Evolutionary conservation across 2,113 vertebrate genomes (phyloP).

Genomic region (Danio rerio): DNA sequence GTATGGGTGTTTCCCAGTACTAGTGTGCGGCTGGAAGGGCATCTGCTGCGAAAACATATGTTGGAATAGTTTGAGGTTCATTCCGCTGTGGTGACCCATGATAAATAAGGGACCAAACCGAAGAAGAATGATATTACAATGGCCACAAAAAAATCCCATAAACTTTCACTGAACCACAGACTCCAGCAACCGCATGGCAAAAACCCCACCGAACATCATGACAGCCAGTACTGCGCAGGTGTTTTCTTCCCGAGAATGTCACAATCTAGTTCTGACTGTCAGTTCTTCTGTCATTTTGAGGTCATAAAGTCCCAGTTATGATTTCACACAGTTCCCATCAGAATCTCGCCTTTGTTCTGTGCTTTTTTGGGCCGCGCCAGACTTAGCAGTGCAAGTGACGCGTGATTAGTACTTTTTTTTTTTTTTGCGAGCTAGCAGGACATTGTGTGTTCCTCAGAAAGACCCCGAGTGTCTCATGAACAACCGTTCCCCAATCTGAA

Average conservation of each 20-base stretch:
- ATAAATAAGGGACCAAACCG: too few relatives aligned
- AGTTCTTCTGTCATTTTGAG: background rate
- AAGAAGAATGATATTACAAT: too few relatives aligned
- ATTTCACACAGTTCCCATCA: constrained; percentile 1
- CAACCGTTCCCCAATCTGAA: constrained; percentile 52
- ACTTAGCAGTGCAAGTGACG: constrained; percentile 1
- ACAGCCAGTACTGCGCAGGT: background rate
- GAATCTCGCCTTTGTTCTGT: constrained; percentile 15
- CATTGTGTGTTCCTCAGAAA: constrained; percentile 46
- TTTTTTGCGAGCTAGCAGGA: background rate
- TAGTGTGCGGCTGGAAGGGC: too few relatives aligned
- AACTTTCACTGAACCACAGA: background rate
- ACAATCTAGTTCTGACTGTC: background rate
- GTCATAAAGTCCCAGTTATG: background rate
- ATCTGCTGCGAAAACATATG: too few relatives aligned
- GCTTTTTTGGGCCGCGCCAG: background rate
- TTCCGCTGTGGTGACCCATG: too few relatives aligned
- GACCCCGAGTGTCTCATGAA: constrained; percentile 44
- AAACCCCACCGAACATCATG: background rate
- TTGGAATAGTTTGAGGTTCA: too few relatives aligned
- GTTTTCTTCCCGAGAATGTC: background rate
- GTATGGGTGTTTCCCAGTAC: too few relatives aligned
- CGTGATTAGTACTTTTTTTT: constrained; percentile 4
- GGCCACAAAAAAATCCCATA: background rate
- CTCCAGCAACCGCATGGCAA: background rate